These are phyloP conservation scores for Drosophila nebulosa DNA, from an alignment of 1,140 invertebrate species.

Conservation along the genomic window DNA sequence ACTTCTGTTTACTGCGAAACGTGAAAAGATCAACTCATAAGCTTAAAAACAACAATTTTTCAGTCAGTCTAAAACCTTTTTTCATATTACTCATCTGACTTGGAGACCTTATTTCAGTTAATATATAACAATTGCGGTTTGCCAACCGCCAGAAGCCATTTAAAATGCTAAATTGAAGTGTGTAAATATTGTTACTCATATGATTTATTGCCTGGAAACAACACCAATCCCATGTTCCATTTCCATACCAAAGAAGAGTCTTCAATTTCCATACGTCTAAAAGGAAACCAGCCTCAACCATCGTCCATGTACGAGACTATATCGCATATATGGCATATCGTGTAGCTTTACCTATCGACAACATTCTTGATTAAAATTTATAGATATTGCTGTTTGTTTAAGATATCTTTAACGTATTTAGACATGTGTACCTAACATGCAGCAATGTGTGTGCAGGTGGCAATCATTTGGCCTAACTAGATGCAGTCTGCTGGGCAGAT, in stretches of 20 bases:
- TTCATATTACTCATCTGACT: neutral
- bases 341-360: neutral
- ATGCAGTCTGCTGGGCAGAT: too few relatives aligned
- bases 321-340: neutral
- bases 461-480: too few relatives aligned
- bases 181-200: neutral
- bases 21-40: too few relatives aligned
- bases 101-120: neutral
- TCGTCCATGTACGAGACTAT: neutral
- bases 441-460: neutral
- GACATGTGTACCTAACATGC: neutral
- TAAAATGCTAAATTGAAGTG: neutral
- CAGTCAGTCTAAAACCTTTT: neutral
- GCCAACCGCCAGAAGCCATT: neutral
- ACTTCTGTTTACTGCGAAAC: too few relatives aligned
- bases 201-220: neutral
- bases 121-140: neutral
- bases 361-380: neutral
- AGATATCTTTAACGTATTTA: neutral
- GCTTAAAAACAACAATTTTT: neutral
- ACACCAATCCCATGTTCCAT: neutral
- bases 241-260: neutral
- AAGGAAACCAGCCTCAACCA: neutral
- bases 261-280: neutral
- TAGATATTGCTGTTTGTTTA: neutral